These are phyloP conservation scores for Chydorus sphaericus DNA, from an alignment of 2,888 invertebrate species.

Conservation along the genomic window DNA sequence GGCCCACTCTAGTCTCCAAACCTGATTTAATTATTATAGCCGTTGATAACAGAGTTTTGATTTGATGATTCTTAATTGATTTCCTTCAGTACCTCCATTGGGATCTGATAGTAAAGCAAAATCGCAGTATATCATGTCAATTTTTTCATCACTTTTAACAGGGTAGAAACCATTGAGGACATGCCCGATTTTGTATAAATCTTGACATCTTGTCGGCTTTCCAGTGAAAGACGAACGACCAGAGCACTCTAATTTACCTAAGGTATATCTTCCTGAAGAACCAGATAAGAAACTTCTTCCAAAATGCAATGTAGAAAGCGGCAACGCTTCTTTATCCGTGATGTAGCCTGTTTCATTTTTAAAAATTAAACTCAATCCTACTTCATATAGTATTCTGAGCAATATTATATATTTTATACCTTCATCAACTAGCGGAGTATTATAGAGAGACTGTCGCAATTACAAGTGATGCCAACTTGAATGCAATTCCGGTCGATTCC, in stretches of 20 bases:
- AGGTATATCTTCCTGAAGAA: neutral
- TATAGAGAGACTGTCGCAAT: neutral
- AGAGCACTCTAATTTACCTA: neutral
- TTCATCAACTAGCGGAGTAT: neutral
- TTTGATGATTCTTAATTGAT: neutral
- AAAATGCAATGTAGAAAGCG: neutral
- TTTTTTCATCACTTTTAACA: neutral
- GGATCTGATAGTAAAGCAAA: neutral
- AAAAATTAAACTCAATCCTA: too few relatives aligned
- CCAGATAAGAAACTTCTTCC: neutral
- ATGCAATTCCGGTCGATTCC: slow-evolving; percentile 1
- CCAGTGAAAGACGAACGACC: neutral
- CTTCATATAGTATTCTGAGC: neutral
- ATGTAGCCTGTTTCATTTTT: neutral
- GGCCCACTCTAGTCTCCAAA: too few relatives aligned
- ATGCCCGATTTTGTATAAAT: neutral
- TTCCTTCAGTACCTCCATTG: neutral
- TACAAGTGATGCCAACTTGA: neutral
- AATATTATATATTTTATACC: neutral
- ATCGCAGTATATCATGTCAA: neutral
- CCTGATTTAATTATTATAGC: too few relatives aligned
- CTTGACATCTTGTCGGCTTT: neutral
- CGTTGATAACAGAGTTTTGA: too few relatives aligned
- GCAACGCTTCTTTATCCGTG: neutral
- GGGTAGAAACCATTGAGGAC: neutral